phyloP scores from a whole-genome alignment of 2,113 vertebrate genomes.

The Gymnogyps californianus region DNA sequence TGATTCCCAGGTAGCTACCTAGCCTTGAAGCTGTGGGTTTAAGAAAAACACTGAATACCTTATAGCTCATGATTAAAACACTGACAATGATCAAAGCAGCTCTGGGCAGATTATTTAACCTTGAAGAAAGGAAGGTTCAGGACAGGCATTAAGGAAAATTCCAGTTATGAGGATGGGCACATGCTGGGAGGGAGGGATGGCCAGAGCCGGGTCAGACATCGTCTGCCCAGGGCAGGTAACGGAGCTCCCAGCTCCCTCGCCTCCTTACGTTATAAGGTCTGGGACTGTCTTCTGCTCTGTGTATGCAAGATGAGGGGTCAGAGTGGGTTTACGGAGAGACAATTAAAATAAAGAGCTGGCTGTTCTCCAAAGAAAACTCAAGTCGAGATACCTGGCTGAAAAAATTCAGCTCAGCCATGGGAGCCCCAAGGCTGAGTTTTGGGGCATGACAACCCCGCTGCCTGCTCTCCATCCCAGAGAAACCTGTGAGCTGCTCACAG shows the following conservation, averaged over 20 bases:
- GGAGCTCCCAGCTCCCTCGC: neutral
- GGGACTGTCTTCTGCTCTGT: neutral
- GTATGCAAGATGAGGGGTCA: neutral
- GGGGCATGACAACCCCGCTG: neutral
- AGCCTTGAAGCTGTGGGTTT: neutral
- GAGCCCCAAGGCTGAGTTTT: neutral
- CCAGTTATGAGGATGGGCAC: neutral
- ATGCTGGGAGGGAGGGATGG: neutral
- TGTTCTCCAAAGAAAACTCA: neutral
- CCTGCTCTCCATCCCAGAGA: too few relatives aligned
- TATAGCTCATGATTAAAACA: neutral
- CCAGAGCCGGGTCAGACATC: neutral
- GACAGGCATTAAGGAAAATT: neutral
- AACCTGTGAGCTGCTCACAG: neutral
- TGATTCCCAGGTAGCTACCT: neutral
- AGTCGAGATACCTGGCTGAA: neutral
- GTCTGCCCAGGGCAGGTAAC: neutral
- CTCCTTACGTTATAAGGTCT: fast-evolving
- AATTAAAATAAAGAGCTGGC: neutral
- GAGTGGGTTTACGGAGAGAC: neutral
- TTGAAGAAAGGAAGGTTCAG: neutral
- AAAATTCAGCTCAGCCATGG: neutral
- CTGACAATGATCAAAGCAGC: neutral
- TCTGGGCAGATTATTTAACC: neutral
- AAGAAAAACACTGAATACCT: neutral